These are phyloP conservation scores for Urechis unicinctus DNA, from an alignment of 2,888 invertebrate genomes.

Conservation along the genomic window DNA sequence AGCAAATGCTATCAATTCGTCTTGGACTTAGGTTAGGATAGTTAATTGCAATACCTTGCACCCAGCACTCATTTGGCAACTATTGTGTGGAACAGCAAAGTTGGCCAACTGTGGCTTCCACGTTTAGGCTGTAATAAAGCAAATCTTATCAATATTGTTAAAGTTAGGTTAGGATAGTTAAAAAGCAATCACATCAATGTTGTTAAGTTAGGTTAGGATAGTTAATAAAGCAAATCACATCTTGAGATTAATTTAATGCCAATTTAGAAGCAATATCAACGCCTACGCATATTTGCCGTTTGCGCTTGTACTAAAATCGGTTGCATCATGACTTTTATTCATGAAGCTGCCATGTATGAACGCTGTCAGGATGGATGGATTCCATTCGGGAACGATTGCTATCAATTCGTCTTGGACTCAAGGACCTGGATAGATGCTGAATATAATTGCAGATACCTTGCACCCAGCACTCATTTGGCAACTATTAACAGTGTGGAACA, in stretches of 20 bases:
- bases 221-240: too few species aligned
- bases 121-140: too few species aligned
- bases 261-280: too few species aligned
- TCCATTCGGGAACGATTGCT: constrained; percentile 26
- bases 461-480: constrained; percentile 1
- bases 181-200: too few species aligned
- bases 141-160: too few species aligned
- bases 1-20: constrained; percentile 32
- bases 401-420: constrained; percentile 25
- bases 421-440: constrained; percentile 6
- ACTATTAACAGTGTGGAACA: constrained; percentile 7
- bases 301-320: too few species aligned
- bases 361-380: constrained; percentile 28
- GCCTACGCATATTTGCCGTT: too few species aligned
- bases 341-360: constrained; percentile 2
- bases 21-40: constrained; percentile 10
- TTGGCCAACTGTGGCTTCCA: not conserved
- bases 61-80: constrained; percentile 3
- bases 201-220: too few species aligned
- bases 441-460: not conserved
- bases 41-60: not conserved
- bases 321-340: too few species aligned
- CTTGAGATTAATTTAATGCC: too few species aligned
- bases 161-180: too few species aligned
- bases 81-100: constrained; percentile 4